phyloP scores from a whole-genome alignment of 2,888 invertebrate genomes.

The Germaria angustata region DNA sequence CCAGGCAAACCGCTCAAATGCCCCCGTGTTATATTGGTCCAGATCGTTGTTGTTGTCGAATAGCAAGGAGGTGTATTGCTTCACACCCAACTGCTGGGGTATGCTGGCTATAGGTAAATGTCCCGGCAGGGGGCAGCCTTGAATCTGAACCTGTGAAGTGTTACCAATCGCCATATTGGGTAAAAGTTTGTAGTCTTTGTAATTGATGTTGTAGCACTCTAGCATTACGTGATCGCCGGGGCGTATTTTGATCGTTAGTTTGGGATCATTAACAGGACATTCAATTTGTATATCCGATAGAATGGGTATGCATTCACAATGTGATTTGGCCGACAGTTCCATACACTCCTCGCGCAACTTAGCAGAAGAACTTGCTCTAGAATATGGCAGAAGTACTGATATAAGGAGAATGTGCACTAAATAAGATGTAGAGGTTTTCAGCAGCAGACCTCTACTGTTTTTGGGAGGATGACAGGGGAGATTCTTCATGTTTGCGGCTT shows the following conservation, averaged over 20 bases:
- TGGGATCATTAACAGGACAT: slow-evolving; percentile 74
- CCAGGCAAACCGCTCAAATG: slow-evolving; percentile 83
- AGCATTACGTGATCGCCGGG: slow-evolving; percentile 75
- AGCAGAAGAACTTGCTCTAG: slow-evolving; percentile 1
- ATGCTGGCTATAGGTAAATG: slow-evolving; percentile 80
- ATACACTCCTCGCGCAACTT: slow-evolving; percentile 73
- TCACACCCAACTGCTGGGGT: slow-evolving; percentile 77
- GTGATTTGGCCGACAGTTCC: slow-evolving; percentile 71
- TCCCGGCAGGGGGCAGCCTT: slow-evolving; percentile 77
- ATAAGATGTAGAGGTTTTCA: neutral
- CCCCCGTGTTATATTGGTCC: slow-evolving; percentile 82
- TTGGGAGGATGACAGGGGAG: neutral
- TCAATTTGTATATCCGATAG: slow-evolving; percentile 76
- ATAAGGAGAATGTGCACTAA: slow-evolving; percentile 11
- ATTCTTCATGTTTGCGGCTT: slow-evolving; percentile 23
- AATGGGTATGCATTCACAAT: slow-evolving; percentile 76
- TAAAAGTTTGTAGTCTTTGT: slow-evolving; percentile 74
- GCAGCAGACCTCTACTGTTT: neutral
- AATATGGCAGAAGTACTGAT: slow-evolving; percentile 27
- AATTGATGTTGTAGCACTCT: slow-evolving; percentile 76
- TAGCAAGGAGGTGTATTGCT: slow-evolving; percentile 80
- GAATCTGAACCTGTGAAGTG: slow-evolving; percentile 75
- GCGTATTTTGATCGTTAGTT: slow-evolving; percentile 76
- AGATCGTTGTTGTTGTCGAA: slow-evolving; percentile 81
- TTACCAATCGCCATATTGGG: slow-evolving; percentile 76